Percentiles rank a stretch among this genome's conserved stretches.
Evolutionary conservation across 1,140 invertebrate genomes (phyloP).

Genomic region (Drosophila tani): DNA sequence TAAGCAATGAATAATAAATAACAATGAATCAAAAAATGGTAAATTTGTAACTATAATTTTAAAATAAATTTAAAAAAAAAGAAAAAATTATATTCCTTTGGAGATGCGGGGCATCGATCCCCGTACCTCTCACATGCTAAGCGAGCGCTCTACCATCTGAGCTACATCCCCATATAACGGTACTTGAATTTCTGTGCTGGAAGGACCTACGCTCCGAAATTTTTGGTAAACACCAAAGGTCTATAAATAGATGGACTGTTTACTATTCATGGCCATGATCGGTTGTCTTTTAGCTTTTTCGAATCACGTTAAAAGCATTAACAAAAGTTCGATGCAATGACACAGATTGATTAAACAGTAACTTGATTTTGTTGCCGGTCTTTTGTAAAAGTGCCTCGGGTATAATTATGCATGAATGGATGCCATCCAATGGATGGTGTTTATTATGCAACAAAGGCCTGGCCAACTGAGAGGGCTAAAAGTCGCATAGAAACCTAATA

Average conservation of each 20-base stretch:
- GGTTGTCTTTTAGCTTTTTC: not conserved
- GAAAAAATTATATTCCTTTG: constrained; percentile 20
- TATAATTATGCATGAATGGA: constrained; percentile 7
- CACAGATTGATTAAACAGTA: constrained; percentile 18
- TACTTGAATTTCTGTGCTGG: not conserved
- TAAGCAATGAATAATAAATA: not conserved
- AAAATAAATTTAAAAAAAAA: not conserved
- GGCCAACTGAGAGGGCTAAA: too few relatives aligned
- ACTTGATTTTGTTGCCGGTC: not conserved
- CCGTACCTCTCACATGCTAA: constrained; percentile 94
- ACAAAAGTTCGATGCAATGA: constrained; percentile 16
- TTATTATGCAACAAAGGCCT: not conserved
- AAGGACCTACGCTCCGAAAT: not conserved
- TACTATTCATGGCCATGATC: constrained; percentile 40
- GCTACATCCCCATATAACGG: constrained; percentile 86
- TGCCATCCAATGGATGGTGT: not conserved
- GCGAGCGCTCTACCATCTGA: constrained; percentile 94
- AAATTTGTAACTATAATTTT: not conserved
- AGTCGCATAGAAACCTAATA: not conserved
- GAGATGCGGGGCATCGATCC: constrained; percentile 91
- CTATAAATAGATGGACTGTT: constrained; percentile 13
- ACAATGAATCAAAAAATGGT: not conserved
- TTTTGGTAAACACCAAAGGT: not conserved
- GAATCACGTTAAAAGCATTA: constrained; percentile 12
- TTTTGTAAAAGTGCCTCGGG: constrained; percentile 4